These are phyloP conservation scores for Timema podura DNA, from an alignment of 2,888 invertebrate species.

Conservation along the genomic window DNA sequence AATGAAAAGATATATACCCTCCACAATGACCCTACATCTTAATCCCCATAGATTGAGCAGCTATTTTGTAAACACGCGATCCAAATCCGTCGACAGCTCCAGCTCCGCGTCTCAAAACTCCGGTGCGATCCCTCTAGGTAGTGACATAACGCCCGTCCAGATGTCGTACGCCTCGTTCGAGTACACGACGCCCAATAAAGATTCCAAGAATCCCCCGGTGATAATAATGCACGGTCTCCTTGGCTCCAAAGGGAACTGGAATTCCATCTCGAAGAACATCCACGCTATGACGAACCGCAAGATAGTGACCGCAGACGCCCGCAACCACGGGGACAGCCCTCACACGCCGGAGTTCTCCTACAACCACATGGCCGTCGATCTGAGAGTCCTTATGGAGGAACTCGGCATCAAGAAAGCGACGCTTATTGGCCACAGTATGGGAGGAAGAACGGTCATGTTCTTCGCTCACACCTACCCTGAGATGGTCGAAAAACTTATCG, in stretches of 20 bases:
- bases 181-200: conserved; percentile 42
- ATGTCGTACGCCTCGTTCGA: conserved; percentile 67
- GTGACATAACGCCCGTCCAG: conserved; percentile 49
- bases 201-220: conserved; percentile 54
- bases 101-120: too few relatives aligned
- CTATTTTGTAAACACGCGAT: too few relatives aligned
- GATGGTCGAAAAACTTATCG: conserved; percentile 60
- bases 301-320: conserved; percentile 78
- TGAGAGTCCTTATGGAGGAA: conserved; percentile 61
- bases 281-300: conserved; percentile 56
- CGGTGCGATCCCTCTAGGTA: too few relatives aligned
- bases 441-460: conserved; percentile 87
- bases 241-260: conserved; percentile 85
- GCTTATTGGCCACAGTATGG: conserved; percentile 91
- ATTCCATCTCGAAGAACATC: conserved; percentile 68
- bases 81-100: too few relatives aligned
- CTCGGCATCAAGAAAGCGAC: conserved; percentile 60
- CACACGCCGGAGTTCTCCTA: conserved; percentile 72
- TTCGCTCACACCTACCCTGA: conserved; percentile 68
- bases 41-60: too few relatives aligned
- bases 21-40: too few relatives aligned
- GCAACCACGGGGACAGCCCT: conserved; percentile 94
- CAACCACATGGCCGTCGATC: conserved; percentile 67
- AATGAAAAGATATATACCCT: too few relatives aligned
- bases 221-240: conserved; percentile 84